A percentile compares a stretch with the other conserved stretches of the same genome.
Conservation (phyloP, 2,888 invertebrate genomes). For the Chymomyza fuscimana region DNA sequence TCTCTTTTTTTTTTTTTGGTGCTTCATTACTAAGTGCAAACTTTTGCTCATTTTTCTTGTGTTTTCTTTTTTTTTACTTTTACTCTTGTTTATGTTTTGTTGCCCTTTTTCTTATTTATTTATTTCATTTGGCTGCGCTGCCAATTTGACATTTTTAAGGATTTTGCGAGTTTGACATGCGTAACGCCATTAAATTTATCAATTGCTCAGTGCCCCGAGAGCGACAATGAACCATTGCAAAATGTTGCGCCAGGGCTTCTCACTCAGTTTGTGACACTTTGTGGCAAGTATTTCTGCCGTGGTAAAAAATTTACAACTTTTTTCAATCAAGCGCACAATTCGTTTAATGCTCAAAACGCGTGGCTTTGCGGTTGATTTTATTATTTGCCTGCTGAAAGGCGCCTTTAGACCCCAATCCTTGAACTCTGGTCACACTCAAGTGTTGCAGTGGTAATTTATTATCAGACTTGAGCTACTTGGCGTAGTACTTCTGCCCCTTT, state of each 20-base stretch:
- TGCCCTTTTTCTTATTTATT: slow-evolving; percentile 34
- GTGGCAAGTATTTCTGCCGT: slow-evolving; percentile 45
- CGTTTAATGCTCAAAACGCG: slow-evolving; percentile 48
- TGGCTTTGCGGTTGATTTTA: slow-evolving; percentile 66
- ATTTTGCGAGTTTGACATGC: slow-evolving; percentile 69
- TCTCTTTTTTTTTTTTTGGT: slow-evolving; percentile 48
- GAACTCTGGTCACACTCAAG: not conserved
- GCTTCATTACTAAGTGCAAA: slow-evolving; percentile 36
- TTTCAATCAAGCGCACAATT: slow-evolving; percentile 67
- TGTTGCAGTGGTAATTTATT: slow-evolving; percentile 1
- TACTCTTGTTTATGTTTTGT: slow-evolving; percentile 57
- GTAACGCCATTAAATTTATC: slow-evolving; percentile 76
- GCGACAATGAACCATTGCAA: slow-evolving; percentile 13
- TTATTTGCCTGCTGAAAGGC: slow-evolving; percentile 47
- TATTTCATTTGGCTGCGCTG: slow-evolving; percentile 24
- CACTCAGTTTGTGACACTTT: slow-evolving; percentile 16
- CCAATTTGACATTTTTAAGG: slow-evolving; percentile 71
- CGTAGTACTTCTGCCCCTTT: slow-evolving; percentile 29
- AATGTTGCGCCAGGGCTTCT: slow-evolving; percentile 27
- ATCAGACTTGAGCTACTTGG: slow-evolving; percentile 19
- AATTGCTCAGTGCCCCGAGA: slow-evolving; percentile 62
- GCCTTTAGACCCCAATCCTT: slow-evolving; percentile 7
- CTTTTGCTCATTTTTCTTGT: slow-evolving; percentile 46
- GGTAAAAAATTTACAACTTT: slow-evolving; percentile 67
- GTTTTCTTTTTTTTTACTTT: slow-evolving; percentile 30